Percentiles rank a stretch among this genome's conserved stretches.
phyloP scores from a whole-genome alignment of 2,888 invertebrate species.

The Zaprionus bogoriensis region DNA sequence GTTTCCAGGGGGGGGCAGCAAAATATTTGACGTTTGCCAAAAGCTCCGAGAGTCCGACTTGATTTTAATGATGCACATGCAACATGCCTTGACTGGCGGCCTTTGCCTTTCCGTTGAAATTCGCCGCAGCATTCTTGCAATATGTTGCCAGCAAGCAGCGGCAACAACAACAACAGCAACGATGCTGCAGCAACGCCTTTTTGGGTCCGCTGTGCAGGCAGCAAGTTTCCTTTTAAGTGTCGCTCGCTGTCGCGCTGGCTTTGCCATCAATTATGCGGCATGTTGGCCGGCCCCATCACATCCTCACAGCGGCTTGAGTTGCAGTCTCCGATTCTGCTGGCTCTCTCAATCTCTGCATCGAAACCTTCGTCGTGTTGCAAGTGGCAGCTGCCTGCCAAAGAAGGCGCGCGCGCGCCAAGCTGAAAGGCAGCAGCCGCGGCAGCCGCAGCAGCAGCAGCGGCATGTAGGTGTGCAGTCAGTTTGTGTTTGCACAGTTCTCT shows the following conservation, averaged over 20 bases:
- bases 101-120: constrained; percentile 69
- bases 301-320: constrained; percentile 12
- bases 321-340: constrained; percentile 6
- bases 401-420: constrained; percentile 39
- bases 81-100: constrained; percentile 40
- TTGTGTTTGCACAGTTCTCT: constrained; percentile 20
- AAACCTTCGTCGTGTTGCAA: constrained; percentile 50
- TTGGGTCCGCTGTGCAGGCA: constrained; percentile 61
- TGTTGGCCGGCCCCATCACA: constrained; percentile 46
- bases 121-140: constrained; percentile 61
- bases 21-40: constrained; percentile 50
- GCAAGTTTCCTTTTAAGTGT: constrained; percentile 76
- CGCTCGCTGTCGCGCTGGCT: constrained; percentile 52
- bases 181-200: constrained; percentile 79
- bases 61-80: constrained; percentile 72
- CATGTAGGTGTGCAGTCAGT: constrained; percentile 48
- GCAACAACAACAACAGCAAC: constrained; percentile 30
- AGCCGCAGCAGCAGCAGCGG: constrained; percentile 8
- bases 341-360: constrained; percentile 11
- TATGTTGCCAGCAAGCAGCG: constrained; percentile 43
- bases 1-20: constrained; percentile 15
- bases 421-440: constrained; percentile 16
- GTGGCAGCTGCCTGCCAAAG: constrained; percentile 61
- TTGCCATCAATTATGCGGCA: constrained; percentile 76
- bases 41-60: constrained; percentile 50